These are phyloP conservation scores for Anneissia japonica DNA, from an alignment of 35 echinoderm and acorn worm species.

Conservation along the genomic window DNA sequence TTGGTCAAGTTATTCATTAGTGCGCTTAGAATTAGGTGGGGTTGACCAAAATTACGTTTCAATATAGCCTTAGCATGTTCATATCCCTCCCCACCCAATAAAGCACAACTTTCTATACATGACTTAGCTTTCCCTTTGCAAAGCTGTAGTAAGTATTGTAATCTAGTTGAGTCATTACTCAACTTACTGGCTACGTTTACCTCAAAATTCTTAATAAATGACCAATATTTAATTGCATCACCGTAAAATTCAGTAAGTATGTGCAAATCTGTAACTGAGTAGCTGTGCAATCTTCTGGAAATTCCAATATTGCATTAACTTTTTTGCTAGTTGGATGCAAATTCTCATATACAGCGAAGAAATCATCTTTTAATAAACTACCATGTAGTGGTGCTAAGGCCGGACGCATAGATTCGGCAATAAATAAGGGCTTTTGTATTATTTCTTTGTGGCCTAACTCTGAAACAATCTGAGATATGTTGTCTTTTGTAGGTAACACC, in stretches of 20 bases:
- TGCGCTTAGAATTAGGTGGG: background rate
- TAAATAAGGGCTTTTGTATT: conserved; percentile 19
- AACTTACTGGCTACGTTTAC: conserved; percentile 23
- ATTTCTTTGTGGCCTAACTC: conserved; percentile 29
- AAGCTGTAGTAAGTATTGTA: conserved; percentile 14
- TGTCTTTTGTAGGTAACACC: background rate
- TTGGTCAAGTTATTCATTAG: conserved; percentile 5
- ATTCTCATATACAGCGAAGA: background rate
- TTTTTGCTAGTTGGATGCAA: background rate
- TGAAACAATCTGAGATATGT: background rate
- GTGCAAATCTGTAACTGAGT: no score
- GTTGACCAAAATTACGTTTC: conserved; percentile 5
- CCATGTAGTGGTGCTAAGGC: background rate
- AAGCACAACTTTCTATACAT: conserved; percentile 16
- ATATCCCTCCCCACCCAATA: conserved; percentile 7
- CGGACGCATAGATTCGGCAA: background rate
- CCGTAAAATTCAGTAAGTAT: conserved; percentile 20
- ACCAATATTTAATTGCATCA: conserved; percentile 35
- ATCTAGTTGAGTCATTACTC: background rate
- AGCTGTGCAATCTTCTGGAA: conserved; percentile 34
- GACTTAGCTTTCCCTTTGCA: conserved; percentile 14
- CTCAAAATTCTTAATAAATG: conserved; percentile 32
- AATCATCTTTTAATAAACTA: background rate
- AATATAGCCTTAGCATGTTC: conserved; percentile 8
- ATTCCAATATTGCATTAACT: background rate